Conservation (phyloP, 2,888 invertebrate species). For the Stenotaenia linearis region DNA sequence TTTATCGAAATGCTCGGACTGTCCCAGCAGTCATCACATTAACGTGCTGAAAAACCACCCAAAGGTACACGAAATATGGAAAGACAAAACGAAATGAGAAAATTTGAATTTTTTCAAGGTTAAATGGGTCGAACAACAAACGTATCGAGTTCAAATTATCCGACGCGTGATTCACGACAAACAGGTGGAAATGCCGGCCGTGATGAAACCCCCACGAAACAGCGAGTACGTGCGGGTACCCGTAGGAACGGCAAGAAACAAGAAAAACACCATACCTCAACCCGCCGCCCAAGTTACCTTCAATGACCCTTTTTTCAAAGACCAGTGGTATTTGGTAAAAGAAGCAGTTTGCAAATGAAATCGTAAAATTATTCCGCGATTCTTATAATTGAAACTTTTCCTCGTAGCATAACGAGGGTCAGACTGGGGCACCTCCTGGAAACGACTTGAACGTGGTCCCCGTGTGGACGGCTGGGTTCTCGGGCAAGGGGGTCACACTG, state of each 20-base stretch:
- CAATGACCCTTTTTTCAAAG: constrained; percentile 31
- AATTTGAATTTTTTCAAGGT: not conserved
- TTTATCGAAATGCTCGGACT: not conserved
- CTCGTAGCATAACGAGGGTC: constrained; percentile 38
- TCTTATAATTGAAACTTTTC: not conserved
- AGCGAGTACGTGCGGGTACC: constrained; percentile 18
- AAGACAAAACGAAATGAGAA: not conserved
- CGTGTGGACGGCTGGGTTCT: constrained; percentile 47
- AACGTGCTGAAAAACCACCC: not conserved
- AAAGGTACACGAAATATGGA: not conserved
- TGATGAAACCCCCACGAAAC: not conserved
- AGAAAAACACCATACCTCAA: not conserved
- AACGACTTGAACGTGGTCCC: constrained; percentile 46
- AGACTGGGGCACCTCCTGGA: constrained; percentile 37
- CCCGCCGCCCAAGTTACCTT: not conserved
- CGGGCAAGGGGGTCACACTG: constrained; percentile 46
- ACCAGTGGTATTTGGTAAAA: constrained; percentile 33
- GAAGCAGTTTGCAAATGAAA: not conserved
- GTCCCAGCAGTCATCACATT: not conserved
- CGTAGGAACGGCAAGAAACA: not conserved
- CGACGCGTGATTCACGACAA: constrained; percentile 26
- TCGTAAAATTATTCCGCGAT: not conserved
- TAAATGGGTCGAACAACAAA: constrained; percentile 28
- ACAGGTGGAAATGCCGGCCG: not conserved
- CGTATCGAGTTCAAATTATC: constrained; percentile 1